phyloP scores from a whole-genome alignment of 2,888 invertebrate species.

The Habroteleia sp. region DNA sequence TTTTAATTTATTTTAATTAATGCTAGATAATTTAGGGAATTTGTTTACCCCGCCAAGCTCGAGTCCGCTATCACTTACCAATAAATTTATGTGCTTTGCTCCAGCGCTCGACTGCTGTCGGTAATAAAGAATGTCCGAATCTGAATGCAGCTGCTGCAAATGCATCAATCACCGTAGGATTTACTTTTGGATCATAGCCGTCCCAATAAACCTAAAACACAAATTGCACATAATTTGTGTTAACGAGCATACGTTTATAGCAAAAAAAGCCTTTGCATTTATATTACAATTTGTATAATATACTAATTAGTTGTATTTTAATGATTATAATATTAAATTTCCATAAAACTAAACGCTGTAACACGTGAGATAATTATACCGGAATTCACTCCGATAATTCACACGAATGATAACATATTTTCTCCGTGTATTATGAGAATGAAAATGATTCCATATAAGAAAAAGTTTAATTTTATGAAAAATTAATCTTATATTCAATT shows the following conservation, averaged over 20 bases:
- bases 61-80: constrained; percentile 82
- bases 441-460: too few relatives aligned
- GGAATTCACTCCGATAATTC: too few relatives aligned
- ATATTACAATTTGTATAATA: too few relatives aligned
- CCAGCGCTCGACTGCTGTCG: constrained; percentile 95
- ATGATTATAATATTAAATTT: too few relatives aligned
- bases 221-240: constrained; percentile 8
- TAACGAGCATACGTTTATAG: too few relatives aligned
- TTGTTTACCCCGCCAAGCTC: constrained; percentile 25
- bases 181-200: constrained; percentile 91
- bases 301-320: too few relatives aligned
- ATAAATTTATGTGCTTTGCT: constrained; percentile 97
- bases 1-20: constrained; percentile 30
- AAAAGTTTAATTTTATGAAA: not conserved
- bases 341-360: too few relatives aligned
- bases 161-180: constrained; percentile 93
- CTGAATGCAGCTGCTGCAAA: constrained; percentile 96
- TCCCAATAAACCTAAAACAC: constrained; percentile 84
- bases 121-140: constrained; percentile 94
- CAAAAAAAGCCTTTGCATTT: too few relatives aligned
- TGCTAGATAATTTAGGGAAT: constrained; percentile 43
- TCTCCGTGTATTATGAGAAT: too few relatives aligned
- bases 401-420: too few relatives aligned
- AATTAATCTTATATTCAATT: too few relatives aligned
- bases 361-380: too few relatives aligned